A percentile compares a stretch with the other conserved stretches of the same genome.
Conservation (phyloP, 2,797 vertebrate genomes). For the Yasuhikotakia modesta region DNA sequence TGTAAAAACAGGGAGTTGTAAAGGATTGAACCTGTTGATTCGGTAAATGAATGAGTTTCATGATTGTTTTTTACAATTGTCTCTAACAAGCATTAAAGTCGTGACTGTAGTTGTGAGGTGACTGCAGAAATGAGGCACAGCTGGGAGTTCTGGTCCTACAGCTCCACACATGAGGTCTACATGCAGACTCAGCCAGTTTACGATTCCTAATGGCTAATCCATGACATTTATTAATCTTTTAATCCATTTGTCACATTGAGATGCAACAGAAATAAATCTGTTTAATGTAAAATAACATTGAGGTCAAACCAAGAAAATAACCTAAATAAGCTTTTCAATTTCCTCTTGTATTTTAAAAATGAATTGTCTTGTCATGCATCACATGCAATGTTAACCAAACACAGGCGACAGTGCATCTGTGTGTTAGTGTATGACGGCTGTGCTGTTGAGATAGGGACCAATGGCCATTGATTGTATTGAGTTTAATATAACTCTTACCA, state of each 20-base stretch:
- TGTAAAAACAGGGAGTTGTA: not conserved
- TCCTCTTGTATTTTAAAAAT: no score
- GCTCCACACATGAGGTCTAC: not conserved
- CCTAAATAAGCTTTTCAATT: not conserved
- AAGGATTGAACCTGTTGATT: conserved; percentile 19
- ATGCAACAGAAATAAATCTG: conserved; percentile 11
- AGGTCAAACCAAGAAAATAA: not conserved
- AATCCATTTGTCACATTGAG: conserved; percentile 13
- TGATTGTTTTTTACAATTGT: not conserved
- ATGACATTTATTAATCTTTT: conserved; percentile 9
- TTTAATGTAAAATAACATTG: conserved; percentile 5
- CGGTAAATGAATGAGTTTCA: conserved; percentile 6
- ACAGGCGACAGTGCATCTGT: conserved; percentile 50
- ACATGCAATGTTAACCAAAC: not conserved
- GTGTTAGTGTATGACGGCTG: conserved; percentile 56
- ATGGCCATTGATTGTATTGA: conserved; percentile 17
- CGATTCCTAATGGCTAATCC: conserved; percentile 5
- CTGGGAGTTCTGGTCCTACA: not conserved
- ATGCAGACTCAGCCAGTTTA: conserved; percentile 9
- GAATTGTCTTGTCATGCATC: not conserved
- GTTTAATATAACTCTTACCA: conserved; percentile 53
- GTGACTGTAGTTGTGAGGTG: not conserved
- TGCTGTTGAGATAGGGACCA: conserved; percentile 24
- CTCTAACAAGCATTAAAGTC: not conserved
- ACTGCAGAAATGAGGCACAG: not conserved